These are phyloP conservation scores for Bradysia coprophila DNA, from an alignment of 1,140 invertebrate species.

Conservation along the genomic window DNA sequence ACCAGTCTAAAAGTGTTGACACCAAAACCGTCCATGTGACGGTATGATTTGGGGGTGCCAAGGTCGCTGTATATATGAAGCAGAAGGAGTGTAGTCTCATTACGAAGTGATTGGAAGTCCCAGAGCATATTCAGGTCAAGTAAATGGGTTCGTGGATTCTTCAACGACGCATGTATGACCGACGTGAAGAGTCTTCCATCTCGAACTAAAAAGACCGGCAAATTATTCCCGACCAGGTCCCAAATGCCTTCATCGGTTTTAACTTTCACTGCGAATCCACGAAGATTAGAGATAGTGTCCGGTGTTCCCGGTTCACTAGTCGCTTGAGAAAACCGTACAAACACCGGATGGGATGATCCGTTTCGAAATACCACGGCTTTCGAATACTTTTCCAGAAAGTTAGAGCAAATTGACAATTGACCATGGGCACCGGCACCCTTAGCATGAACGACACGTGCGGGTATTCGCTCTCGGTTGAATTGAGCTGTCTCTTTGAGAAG, in stretches of 20 bases:
- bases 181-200: constrained; percentile 76
- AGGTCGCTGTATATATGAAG: constrained; percentile 70
- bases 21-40: constrained; percentile 83
- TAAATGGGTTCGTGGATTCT: constrained; percentile 74
- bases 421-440: constrained; percentile 87
- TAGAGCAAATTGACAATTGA: constrained; percentile 85
- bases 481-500: constrained; percentile 80
- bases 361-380: constrained; percentile 65
- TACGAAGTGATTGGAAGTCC: too few relatives aligned
- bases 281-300: constrained; percentile 64
- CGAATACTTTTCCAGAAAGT: constrained; percentile 70
- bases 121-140: constrained; percentile 78
- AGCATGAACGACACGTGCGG: constrained; percentile 82
- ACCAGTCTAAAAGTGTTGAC: constrained; percentile 80
- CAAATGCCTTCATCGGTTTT: constrained; percentile 89
- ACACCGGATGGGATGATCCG: constrained; percentile 69
- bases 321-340: constrained; percentile 70
- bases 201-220: constrained; percentile 81
- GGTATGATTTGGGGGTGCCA: constrained; percentile 70
- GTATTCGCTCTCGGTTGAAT: constrained; percentile 79
- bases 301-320: constrained; percentile 73
- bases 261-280: constrained; percentile 81
- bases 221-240: constrained; percentile 85
- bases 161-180: constrained; percentile 74
- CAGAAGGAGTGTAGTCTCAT: constrained; percentile 66